A percentile compares a stretch with the other conserved stretches of the same genome.
phyloP scores from a whole-genome alignment of 1,140 invertebrate genomes.

The Hyphantria cunea region DNA sequence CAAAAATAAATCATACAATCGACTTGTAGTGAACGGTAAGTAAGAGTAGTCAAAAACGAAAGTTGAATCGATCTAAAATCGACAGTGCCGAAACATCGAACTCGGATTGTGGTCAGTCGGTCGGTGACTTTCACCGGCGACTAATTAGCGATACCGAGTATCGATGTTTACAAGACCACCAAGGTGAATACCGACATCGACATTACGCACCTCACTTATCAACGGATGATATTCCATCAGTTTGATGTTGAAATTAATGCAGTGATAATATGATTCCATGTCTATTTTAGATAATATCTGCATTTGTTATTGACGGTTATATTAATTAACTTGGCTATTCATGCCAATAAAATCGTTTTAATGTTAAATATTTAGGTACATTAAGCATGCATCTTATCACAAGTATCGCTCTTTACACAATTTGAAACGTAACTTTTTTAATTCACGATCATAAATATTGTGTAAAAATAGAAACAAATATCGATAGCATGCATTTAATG shows the following conservation, averaged over 20 bases:
- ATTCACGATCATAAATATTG: neutral
- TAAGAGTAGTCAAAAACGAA: slow-evolving; percentile 79
- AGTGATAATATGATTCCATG: neutral
- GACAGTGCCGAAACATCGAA: slow-evolving; percentile 66
- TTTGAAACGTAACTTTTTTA: neutral
- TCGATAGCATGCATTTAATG: slow-evolving; percentile 23
- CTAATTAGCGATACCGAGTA: slow-evolving; percentile 72
- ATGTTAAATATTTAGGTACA: too few relatives aligned
- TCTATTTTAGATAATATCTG: too few relatives aligned
- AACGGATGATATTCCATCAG: slow-evolving; percentile 24
- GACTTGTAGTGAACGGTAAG: slow-evolving; percentile 58
- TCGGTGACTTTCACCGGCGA: slow-evolving; percentile 70
- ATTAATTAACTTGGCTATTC: too few relatives aligned
- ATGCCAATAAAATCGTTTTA: too few relatives aligned
- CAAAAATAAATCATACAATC: slow-evolving; percentile 56
- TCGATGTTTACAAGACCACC: slow-evolving; percentile 57
- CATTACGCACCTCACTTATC: slow-evolving; percentile 26
- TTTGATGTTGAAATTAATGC: neutral
- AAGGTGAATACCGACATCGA: slow-evolving; percentile 57
- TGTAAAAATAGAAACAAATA: slow-evolving; percentile 8
- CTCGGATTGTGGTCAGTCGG: slow-evolving; percentile 74
- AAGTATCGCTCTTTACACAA: too few relatives aligned
- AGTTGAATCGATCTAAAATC: slow-evolving; percentile 78
- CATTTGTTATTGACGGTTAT: too few relatives aligned
- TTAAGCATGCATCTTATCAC: too few relatives aligned